A percentile compares a stretch with the other conserved stretches of the same genome.
Conservation (phyloP, 2,797 vertebrate species). For the Notolabrus celidotus region DNA sequence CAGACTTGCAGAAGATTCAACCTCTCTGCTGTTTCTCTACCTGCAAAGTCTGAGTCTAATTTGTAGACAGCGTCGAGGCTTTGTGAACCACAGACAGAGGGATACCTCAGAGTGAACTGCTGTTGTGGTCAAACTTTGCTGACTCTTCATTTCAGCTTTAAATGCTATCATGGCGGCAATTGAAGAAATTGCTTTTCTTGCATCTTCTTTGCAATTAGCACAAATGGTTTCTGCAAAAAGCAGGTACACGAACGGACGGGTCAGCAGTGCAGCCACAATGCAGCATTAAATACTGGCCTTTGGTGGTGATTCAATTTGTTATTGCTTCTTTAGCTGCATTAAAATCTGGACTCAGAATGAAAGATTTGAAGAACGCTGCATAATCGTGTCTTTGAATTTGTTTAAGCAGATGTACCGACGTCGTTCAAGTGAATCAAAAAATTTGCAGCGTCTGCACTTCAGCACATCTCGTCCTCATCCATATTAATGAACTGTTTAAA, state of each 20-base stretch:
- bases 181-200: slow-evolving; percentile 10
- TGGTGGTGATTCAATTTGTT: slow-evolving; percentile 7
- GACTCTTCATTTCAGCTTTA: background rate
- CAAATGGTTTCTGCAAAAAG: slow-evolving; percentile 2
- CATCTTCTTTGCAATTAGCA: slow-evolving; percentile 25
- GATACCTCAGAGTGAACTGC: background rate
- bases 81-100: background rate
- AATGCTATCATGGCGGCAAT: background rate
- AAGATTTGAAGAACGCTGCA: slow-evolving; percentile 1
- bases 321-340: slow-evolving; percentile 17
- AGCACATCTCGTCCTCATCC: slow-evolving; percentile 11
- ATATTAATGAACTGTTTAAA: slow-evolving; percentile 13
- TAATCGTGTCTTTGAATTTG: slow-evolving; percentile 29
- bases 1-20: background rate
- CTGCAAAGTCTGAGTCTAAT: background rate
- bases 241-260: background rate
- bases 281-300: slow-evolving; percentile 3
- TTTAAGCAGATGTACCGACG: slow-evolving; percentile 14
- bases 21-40: no score
- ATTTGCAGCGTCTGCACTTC: slow-evolving; percentile 21
- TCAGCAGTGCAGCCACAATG: slow-evolving; percentile 15
- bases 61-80: background rate
- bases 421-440: background rate
- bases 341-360: slow-evolving; percentile 13
- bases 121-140: background rate